These are phyloP conservation scores for Urocyon cinereoargenteus DNA, from an alignment of 2,797 vertebrate species.

Conservation along the genomic window DNA sequence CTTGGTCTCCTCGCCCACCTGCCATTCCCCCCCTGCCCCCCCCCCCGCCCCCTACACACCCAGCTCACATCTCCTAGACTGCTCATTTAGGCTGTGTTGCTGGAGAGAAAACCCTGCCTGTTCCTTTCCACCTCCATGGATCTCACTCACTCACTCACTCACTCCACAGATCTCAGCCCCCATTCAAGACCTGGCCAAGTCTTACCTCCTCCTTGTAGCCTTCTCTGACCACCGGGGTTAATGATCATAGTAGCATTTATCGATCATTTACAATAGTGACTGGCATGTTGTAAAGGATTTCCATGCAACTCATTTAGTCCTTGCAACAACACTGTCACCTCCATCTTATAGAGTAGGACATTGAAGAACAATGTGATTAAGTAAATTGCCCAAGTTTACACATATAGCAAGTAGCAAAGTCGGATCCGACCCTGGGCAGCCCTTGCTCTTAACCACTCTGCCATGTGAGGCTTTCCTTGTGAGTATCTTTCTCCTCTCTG, in stretches of 20 bases:
- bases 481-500: background rate
- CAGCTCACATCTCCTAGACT: background rate
- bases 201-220: background rate
- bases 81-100: background rate
- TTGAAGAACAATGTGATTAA: background rate
- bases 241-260: background rate
- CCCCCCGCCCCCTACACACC: background rate
- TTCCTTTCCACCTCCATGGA: background rate
- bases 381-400: background rate
- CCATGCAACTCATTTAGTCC: background rate
- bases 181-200: background rate
- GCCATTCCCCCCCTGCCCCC: too few relatives aligned
- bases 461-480: background rate
- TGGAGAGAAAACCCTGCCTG: background rate
- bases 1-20: background rate
- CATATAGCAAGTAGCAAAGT: background rate
- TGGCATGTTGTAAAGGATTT: background rate
- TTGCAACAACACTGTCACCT: too few relatives aligned
- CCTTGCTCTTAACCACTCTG: background rate
- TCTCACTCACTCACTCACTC: background rate
- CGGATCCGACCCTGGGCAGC: background rate
- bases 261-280: background rate
- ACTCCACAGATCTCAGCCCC: background rate
- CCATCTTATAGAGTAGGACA: background rate
- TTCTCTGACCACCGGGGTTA: background rate